Evolutionary conservation across 1,140 invertebrate genomes (phyloP).

Genomic region (Papilio dardanus): DNA sequence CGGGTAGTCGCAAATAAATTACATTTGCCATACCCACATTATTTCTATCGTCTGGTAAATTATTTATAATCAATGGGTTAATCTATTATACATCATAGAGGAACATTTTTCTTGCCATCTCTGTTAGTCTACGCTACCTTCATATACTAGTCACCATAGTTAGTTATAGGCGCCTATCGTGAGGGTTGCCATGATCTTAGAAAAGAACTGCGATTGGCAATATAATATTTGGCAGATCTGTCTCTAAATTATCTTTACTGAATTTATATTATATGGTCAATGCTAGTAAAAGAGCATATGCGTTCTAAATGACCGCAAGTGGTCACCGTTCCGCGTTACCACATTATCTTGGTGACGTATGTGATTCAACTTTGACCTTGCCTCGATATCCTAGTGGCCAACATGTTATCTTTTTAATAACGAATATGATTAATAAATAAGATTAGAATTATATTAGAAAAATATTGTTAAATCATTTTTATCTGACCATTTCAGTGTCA

Average conservation of each 20-base stretch:
- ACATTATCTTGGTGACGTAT: not conserved
- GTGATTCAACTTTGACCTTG: conserved; percentile 10
- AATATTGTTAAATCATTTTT: not conserved
- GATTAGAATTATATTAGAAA: not conserved
- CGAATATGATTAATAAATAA: not conserved
- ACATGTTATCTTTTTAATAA: conserved; percentile 17
- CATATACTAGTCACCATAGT: too few species aligned
- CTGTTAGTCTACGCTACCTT: too few species aligned
- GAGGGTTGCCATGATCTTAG: not conserved
- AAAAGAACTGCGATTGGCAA: not conserved
- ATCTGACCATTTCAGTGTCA: not conserved
- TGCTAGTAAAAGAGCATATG: not conserved
- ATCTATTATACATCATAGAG: not conserved
- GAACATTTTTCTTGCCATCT: not conserved
- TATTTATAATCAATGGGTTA: not conserved
- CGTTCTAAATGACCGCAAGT: conserved; percentile 6
- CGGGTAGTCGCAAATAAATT: not conserved
- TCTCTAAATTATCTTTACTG: not conserved
- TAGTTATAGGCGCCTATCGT: too few species aligned
- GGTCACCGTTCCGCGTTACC: conserved; percentile 2
- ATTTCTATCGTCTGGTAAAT: not conserved
- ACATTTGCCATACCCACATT: not conserved
- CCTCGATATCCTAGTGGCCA: conserved; percentile 5
- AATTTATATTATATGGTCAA: not conserved
- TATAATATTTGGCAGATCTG: not conserved